Evolutionary conservation across 2,888 invertebrate genomes (phyloP).

Genomic region (Cylloceria caligata): DNA sequence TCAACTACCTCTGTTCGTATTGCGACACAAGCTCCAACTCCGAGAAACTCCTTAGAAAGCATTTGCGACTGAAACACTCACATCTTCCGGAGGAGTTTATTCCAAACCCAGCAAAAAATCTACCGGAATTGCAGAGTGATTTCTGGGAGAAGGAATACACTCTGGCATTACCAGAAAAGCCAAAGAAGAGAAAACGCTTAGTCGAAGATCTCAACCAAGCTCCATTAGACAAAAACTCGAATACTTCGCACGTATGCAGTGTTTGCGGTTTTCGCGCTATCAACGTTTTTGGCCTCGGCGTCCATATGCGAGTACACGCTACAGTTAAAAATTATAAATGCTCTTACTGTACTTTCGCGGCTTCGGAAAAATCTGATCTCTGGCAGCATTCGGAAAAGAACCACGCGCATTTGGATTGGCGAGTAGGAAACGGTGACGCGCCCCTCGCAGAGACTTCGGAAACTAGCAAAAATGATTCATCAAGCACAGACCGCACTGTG

Average conservation of each 20-base stretch:
- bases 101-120: slow-evolving; percentile 74
- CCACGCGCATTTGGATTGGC: slow-evolving; percentile 77
- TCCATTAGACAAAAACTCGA: slow-evolving; percentile 27
- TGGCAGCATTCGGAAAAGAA: slow-evolving; percentile 78
- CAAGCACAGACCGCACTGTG: slow-evolving; percentile 48
- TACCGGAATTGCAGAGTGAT: slow-evolving; percentile 76
- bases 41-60: slow-evolving; percentile 76
- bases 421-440: slow-evolving; percentile 61
- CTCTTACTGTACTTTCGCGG: slow-evolving; percentile 78
- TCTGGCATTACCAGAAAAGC: slow-evolving; percentile 67
- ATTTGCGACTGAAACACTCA: slow-evolving; percentile 78
- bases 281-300: slow-evolving; percentile 76
- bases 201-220: slow-evolving; percentile 35
- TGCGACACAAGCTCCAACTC: slow-evolving; percentile 81
- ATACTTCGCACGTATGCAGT: slow-evolving; percentile 69
- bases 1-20: slow-evolving; percentile 78
- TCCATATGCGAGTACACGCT: slow-evolving; percentile 78
- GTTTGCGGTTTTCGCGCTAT: slow-evolving; percentile 78
- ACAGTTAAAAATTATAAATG: slow-evolving; percentile 77
- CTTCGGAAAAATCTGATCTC: slow-evolving; percentile 75
- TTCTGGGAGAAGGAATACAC: slow-evolving; percentile 82
- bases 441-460: slow-evolving; percentile 30
- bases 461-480: not conserved
- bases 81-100: slow-evolving; percentile 73
- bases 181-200: slow-evolving; percentile 72